Conservation (phyloP, 2,797 vertebrate genomes). For the Trichosurus vulpecula region DNA sequence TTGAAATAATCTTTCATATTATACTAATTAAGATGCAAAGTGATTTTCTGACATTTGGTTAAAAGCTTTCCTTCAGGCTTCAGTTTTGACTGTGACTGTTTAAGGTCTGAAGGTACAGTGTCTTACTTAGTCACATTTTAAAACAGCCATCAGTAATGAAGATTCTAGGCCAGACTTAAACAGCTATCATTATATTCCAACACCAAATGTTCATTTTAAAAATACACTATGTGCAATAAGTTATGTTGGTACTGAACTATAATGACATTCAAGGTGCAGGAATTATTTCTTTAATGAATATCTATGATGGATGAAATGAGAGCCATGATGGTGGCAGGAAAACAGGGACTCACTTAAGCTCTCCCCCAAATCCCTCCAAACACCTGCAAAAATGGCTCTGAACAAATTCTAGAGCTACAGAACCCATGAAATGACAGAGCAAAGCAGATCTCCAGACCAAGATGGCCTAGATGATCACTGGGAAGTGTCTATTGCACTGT, state of each 20-base stretch:
- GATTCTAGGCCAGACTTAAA: constrained; percentile 11
- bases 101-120: neutral
- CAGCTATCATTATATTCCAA: constrained; percentile 18
- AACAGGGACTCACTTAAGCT: too few relatives aligned
- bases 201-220: constrained; percentile 28
- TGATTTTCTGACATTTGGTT: constrained; percentile 55
- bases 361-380: too few relatives aligned
- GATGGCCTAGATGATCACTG: too few relatives aligned
- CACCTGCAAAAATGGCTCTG: too few relatives aligned
- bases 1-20: constrained; percentile 69
- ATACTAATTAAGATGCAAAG: constrained; percentile 75
- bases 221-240: neutral
- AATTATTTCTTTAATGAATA: neutral
- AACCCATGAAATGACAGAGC: too few relatives aligned
- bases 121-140: constrained; percentile 10
- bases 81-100: neutral
- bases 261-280: neutral
- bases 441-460: too few relatives aligned
- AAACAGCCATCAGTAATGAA: constrained; percentile 22
- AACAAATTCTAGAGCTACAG: too few relatives aligned
- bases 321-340: too few relatives aligned
- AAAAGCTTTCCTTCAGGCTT: constrained; percentile 56
- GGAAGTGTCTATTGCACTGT: too few relatives aligned
- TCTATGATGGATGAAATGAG: too few relatives aligned
- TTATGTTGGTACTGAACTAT: neutral